Evolutionary conservation across 2,888 invertebrate species (phyloP), one percentile per base, ranked within the genome.

Genomic region (Phlogophora meticulosa): DNA sequence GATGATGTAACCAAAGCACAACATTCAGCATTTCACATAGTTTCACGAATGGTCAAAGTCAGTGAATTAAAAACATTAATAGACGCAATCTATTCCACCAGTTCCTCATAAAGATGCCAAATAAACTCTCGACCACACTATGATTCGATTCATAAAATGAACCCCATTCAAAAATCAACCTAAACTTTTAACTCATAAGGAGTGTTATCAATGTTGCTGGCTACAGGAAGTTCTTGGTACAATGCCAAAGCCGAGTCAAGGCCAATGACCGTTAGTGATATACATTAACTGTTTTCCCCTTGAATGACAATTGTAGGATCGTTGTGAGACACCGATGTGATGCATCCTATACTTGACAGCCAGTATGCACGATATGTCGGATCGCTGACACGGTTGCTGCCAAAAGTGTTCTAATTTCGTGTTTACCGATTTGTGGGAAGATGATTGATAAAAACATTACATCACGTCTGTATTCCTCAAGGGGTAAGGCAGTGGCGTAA

Each of bases 191-290:
- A 24, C 0, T 0, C 2, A 52, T 67, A 83, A 34, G 28, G 20
- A 49, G 15, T 17, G 53, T 53, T 57, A 62, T 75, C 32, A 32
- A 42, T 43, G 64, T 64, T 42, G 38, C 17, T n/a, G 22, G 24
- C 38, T 28, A 55, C 36, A 64, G 48, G 60, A 75, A 67, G 70
- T 71, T 72, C 53, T 89, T 90, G 90, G 86, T 85, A 59, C 76
- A 80, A 72, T 83, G 90, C 90, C 90, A 90, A 87, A 84, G 85
- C 80, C 82, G 75, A 83, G 86, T 85, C 89, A 90, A 90, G 90
- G 90, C 82, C 81, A 85, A 85, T 90, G 90, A 90, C 90, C 90
- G 90, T 69, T 80, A 58, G 82, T 76, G 79, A 76, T 82, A 76
- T 82, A 73, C 76, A 81, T 83, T 78, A 85, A 87, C 85, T 78